Evolutionary conservation across 2,797 vertebrate genomes (phyloP).

Genomic region (Otolemur crassicaudatus): DNA sequence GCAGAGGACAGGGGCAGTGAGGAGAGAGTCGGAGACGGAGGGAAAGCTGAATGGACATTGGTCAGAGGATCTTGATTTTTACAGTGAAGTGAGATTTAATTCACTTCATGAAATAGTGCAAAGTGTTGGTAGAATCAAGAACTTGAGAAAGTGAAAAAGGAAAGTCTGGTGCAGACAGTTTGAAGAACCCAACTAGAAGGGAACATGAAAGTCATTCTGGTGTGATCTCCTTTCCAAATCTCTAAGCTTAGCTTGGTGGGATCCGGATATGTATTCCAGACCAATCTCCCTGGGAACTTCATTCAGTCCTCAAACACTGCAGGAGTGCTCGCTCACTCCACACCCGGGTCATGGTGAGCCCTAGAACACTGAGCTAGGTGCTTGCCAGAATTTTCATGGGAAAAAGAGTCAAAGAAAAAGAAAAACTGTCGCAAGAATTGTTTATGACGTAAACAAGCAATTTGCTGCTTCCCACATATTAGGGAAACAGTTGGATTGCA

Average conservation of each 20-base stretch:
- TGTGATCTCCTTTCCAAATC: slow-evolving; percentile 62
- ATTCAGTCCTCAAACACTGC: not conserved
- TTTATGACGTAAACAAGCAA: slow-evolving; percentile 83
- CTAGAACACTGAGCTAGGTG: not conserved
- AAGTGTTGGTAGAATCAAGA: not conserved
- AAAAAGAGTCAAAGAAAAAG: slow-evolving; percentile 69
- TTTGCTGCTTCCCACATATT: slow-evolving; percentile 87
- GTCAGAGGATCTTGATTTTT: not conserved
- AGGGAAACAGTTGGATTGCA: slow-evolving; percentile 88
- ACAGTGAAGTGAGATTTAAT: not conserved
- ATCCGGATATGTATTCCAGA: slow-evolving; percentile 46
- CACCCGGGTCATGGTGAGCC: not conserved
- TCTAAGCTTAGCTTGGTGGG: slow-evolving; percentile 10
- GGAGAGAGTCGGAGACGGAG: not conserved
- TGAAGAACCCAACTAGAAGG: not conserved
- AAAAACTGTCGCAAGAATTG: slow-evolving; percentile 80
- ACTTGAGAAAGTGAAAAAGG: not conserved
- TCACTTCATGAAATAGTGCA: not conserved
- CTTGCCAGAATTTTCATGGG: slow-evolving; percentile 77
- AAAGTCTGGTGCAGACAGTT: not conserved
- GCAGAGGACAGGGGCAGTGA: not conserved
- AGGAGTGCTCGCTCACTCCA: not conserved
- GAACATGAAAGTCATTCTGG: not conserved
- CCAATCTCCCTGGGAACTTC: not conserved
- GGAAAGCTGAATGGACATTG: no score